Conservation (phyloP, 2,888 invertebrate genomes). For the Odontomyia ornata region DNA sequence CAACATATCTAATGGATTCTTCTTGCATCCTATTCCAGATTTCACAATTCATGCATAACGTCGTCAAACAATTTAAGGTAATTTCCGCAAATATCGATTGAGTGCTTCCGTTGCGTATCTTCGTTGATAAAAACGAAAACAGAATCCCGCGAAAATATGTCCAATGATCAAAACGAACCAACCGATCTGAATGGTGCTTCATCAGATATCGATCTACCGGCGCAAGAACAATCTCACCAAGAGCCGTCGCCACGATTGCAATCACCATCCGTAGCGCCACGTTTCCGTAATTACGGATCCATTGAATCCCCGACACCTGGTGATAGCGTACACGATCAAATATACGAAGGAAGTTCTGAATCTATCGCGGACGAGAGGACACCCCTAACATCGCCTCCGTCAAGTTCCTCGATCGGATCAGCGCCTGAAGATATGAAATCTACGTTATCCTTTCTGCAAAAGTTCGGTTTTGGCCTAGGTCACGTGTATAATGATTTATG, state of each 20-base stretch:
- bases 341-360: too few species aligned
- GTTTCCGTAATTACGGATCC: neutral
- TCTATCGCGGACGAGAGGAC: neutral
- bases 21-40: too few species aligned
- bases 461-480: constrained; percentile 74
- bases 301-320: neutral
- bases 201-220: neutral
- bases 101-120: neutral
- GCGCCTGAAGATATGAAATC: constrained; percentile 45
- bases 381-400: neutral
- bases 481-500: constrained; percentile 95
- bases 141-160: neutral
- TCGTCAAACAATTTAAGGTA: too few species aligned
- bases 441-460: constrained; percentile 58
- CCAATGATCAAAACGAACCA: constrained; percentile 2
- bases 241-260: neutral
- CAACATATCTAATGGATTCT: too few species aligned
- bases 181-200: neutral
- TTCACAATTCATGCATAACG: too few species aligned
- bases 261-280: neutral
- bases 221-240: neutral
- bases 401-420: neutral
- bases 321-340: neutral
- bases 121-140: neutral
- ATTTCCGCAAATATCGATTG: neutral